These are phyloP conservation scores for Ctenopoma kingsleyae DNA, from an alignment of 2,797 vertebrate species.

Conservation along the genomic window DNA sequence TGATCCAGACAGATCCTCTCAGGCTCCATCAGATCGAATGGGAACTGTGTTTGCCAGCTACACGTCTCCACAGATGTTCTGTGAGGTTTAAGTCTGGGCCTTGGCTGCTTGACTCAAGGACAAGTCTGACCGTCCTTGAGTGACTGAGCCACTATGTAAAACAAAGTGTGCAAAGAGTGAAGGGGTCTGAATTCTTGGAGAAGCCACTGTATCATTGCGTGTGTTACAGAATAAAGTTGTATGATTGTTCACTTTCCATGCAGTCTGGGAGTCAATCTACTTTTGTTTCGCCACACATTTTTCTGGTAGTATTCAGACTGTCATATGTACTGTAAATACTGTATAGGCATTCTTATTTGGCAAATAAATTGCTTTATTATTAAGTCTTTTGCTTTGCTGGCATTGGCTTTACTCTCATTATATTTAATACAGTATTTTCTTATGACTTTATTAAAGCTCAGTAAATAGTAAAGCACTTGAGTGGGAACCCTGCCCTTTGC, in stretches of 20 bases:
- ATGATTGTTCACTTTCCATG: conserved; percentile 73
- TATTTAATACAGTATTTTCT: not conserved
- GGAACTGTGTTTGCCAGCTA: not conserved
- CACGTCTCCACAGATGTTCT: not conserved
- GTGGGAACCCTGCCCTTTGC: not conserved
- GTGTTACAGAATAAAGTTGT: conserved; percentile 67
- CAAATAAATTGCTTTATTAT: conserved; percentile 85
- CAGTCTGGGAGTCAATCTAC: conserved; percentile 76
- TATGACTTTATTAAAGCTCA: not conserved
- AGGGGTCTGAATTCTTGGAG: not conserved
- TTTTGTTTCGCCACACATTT: conserved; percentile 73
- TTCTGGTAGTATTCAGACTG: conserved; percentile 78
- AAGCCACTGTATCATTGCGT: conserved; percentile 62
- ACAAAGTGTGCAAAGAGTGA: not conserved
- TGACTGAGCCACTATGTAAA: not conserved
- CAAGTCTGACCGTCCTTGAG: not conserved
- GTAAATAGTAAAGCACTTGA: not conserved
- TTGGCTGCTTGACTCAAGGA: not conserved
- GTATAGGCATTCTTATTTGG: conserved; percentile 85
- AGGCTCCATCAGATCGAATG: too few relatives aligned
- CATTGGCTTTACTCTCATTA: not conserved
- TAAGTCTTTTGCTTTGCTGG: conserved; percentile 32
- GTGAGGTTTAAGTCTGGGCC: not conserved
- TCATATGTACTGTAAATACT: conserved; percentile 83
- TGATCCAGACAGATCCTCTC: too few relatives aligned